Evolutionary conservation across 2,113 vertebrate species (phyloP).

Genomic region (Laticauda laticaudata): DNA sequence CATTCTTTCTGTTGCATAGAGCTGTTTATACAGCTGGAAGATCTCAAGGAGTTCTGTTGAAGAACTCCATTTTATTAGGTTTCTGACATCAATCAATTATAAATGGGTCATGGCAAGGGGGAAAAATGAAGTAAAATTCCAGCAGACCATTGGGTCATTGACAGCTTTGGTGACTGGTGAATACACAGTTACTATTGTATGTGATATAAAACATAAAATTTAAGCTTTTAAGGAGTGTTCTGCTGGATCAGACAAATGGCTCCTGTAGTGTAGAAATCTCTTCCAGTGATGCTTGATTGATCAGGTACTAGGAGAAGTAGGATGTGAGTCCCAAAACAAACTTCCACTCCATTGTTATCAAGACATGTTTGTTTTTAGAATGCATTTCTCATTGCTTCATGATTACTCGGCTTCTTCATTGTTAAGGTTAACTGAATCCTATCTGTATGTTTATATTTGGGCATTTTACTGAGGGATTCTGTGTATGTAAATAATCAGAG

Average conservation of each 20-base stretch:
- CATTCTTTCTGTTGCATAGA: slow-evolving; percentile 2
- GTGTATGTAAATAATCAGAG: background rate
- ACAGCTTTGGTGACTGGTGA: slow-evolving; percentile 26
- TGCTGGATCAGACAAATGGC: background rate
- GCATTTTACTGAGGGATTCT: background rate
- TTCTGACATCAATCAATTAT: slow-evolving; percentile 57
- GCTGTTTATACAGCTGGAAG: slow-evolving; percentile 59
- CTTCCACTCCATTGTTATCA: background rate
- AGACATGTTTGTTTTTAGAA: background rate
- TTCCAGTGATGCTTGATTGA: background rate
- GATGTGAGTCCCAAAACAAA: background rate
- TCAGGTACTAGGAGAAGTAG: background rate
- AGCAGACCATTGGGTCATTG: slow-evolving; percentile 21
- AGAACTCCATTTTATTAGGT: slow-evolving; percentile 44
- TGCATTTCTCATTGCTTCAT: background rate
- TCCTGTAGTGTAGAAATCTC: background rate
- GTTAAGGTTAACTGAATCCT: background rate
- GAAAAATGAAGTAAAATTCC: slow-evolving; percentile 24
- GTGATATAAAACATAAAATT: background rate
- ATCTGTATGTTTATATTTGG: background rate
- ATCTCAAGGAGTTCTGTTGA: slow-evolving; percentile 47
- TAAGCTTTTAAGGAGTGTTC: background rate
- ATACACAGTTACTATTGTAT: slow-evolving; percentile 31
- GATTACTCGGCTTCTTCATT: background rate
- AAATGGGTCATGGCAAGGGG: slow-evolving; percentile 28